Evolutionary conservation across 1,140 invertebrate genomes (phyloP).

Genomic region (Tetramorium simillimum): DNA sequence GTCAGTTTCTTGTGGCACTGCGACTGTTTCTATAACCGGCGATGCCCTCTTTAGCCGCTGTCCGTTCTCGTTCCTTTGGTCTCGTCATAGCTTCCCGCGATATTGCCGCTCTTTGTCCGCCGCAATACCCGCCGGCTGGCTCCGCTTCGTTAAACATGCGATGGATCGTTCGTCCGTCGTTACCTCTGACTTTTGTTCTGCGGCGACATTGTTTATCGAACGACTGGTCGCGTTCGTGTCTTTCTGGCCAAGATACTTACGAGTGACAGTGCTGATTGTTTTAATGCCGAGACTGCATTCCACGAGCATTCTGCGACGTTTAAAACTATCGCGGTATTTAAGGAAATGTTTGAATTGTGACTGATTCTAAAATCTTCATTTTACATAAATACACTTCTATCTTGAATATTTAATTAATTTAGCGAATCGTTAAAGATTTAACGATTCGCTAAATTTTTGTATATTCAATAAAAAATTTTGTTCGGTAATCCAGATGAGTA

Average conservation of each 20-base stretch:
- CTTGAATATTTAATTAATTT: not conserved
- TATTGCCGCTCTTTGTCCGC: conserved; percentile 55
- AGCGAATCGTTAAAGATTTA: not conserved
- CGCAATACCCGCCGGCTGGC: conserved; percentile 28
- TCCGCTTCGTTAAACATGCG: conserved; percentile 59
- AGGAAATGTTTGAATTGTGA: not conserved
- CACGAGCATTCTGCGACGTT: not conserved
- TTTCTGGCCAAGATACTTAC: not conserved
- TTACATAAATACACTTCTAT: not conserved
- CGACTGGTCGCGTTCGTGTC: conserved; percentile 29
- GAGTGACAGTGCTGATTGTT: conserved; percentile 33
- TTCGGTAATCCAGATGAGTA: not conserved
- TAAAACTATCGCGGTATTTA: not conserved
- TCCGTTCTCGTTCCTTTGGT: conserved; percentile 44
- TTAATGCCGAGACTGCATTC: not conserved
- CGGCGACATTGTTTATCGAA: conserved; percentile 54
- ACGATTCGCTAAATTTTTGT: not conserved
- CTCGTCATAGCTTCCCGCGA: conserved; percentile 62
- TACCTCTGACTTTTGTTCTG: conserved; percentile 60
- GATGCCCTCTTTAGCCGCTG: conserved; percentile 41
- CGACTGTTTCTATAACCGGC: conserved; percentile 70
- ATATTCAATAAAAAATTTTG: not conserved
- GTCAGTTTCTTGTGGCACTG: conserved; percentile 75
- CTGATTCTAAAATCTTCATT: not conserved
- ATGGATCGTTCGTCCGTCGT: conserved; percentile 55